Evolutionary conservation across 2,113 vertebrate species (phyloP).

Genomic region (Odontesthes bonariensis): DNA sequence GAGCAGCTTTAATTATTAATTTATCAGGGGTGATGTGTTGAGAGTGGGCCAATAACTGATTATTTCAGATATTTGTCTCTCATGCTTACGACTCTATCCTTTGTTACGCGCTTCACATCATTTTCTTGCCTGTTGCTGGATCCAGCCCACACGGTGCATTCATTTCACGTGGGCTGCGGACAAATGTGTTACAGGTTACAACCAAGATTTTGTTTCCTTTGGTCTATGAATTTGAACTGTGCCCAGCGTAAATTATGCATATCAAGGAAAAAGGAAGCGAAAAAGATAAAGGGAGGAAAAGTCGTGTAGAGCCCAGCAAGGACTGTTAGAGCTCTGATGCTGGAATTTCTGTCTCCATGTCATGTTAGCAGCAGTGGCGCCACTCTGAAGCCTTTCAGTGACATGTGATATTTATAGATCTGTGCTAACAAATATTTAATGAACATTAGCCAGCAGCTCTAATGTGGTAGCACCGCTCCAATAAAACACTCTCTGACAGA

Average conservation of each 20-base stretch:
- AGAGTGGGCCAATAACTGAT: constrained; percentile 71
- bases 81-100: constrained; percentile 30
- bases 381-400: constrained; percentile 79
- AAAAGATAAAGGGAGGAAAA: background rate
- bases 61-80: constrained; percentile 74
- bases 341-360: constrained; percentile 68
- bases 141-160: background rate
- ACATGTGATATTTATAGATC: constrained; percentile 85
- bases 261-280: background rate
- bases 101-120: constrained; percentile 7
- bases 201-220: background rate
- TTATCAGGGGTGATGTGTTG: constrained; percentile 63
- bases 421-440: constrained; percentile 86
- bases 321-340: constrained; percentile 43
- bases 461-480: constrained; percentile 59
- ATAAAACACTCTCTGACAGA: constrained; percentile 55
- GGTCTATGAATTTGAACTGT: background rate
- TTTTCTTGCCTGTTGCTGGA: background rate
- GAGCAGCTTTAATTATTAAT: constrained; percentile 79
- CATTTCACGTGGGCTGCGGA: constrained; percentile 2
- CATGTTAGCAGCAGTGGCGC: constrained; percentile 78
- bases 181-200: background rate
- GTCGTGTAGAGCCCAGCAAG: background rate
- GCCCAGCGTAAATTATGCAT: background rate
- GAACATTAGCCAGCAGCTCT: constrained; percentile 78